A percentile compares a stretch with the other conserved stretches of the same genome.
Conservation (phyloP, 2,797 vertebrate genomes). For the Gymnodraco acuticeps region DNA sequence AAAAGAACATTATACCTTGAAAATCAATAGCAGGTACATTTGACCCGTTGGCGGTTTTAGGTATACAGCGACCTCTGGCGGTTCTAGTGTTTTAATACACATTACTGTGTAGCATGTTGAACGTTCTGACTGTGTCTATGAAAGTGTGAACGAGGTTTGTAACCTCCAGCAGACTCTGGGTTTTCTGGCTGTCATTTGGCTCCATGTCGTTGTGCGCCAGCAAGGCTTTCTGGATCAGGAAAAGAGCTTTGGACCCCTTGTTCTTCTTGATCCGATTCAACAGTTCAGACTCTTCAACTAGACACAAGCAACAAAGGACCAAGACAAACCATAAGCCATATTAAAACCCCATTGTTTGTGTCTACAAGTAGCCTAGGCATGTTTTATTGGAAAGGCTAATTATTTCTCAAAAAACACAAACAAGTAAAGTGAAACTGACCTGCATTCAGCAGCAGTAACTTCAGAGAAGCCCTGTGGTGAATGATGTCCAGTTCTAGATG, state of each 20-base stretch:
- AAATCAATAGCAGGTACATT: too few species aligned
- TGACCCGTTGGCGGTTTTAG: too few species aligned
- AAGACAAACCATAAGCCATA: not conserved
- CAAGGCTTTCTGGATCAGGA: conserved; percentile 90
- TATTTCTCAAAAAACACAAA: not conserved
- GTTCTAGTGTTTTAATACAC: too few species aligned
- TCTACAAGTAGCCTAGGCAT: not conserved
- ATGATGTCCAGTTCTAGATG: conserved; percentile 90
- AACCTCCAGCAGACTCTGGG: conserved; percentile 89
- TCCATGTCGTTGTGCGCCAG: conserved; percentile 75
- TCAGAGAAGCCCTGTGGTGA: conserved; percentile 89
- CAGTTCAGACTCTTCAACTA: conserved; percentile 82
- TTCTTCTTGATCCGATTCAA: conserved; percentile 90
- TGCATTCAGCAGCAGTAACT: conserved; percentile 82
- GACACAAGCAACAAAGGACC: conserved; percentile 26
- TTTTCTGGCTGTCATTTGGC: conserved; percentile 56
- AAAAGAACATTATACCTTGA: too few species aligned
- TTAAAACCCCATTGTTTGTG: conserved; percentile 10
- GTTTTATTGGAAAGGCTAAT: not conserved
- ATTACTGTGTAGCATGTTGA: conserved; percentile 3
- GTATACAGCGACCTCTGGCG: too few species aligned
- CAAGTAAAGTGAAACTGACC: conserved; percentile 64
- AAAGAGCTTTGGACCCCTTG: conserved; percentile 91
- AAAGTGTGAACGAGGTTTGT: conserved; percentile 27
- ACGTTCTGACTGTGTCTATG: not conserved